Evolutionary conservation across 1,140 invertebrate genomes (phyloP).

Genomic region (Sycophila sp.): DNA sequence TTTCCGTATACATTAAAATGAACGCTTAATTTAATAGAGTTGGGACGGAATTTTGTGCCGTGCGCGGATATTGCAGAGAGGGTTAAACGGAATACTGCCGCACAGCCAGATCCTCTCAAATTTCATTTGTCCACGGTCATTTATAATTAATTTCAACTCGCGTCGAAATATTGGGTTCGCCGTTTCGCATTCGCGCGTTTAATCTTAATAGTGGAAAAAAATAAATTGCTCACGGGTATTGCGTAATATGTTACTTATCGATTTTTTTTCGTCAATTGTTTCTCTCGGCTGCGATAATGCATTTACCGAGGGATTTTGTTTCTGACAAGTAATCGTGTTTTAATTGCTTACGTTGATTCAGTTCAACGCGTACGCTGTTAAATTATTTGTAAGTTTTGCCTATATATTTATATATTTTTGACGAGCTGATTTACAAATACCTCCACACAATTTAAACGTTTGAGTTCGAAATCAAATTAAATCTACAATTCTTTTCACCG

Average conservation of each 20-base stretch:
- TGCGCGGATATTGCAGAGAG: neutral
- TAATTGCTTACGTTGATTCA: too few species aligned
- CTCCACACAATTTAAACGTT: too few species aligned
- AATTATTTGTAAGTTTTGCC: too few species aligned
- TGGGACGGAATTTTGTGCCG: neutral
- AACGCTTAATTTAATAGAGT: constrained; percentile 15
- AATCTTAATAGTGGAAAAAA: constrained; percentile 18
- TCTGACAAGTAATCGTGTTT: too few species aligned
- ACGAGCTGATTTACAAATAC: too few species aligned
- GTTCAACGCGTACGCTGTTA: too few species aligned
- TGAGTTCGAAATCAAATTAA: too few species aligned
- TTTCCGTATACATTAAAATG: neutral
- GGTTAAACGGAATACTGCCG: neutral
- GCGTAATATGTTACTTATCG: neutral
- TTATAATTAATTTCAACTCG: constrained; percentile 25
- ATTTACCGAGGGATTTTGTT: too few species aligned
- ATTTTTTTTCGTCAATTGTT: too few species aligned
- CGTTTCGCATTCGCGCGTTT: neutral
- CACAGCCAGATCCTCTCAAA: neutral
- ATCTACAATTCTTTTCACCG: too few species aligned
- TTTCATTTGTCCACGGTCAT: constrained; percentile 20
- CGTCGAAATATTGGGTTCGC: constrained; percentile 19
- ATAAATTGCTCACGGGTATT: neutral
- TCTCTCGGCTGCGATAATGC: too few species aligned
- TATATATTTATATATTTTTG: too few species aligned